These are phyloP conservation scores for Corythornis leucogaster DNA, from an alignment of 2,797 vertebrate genomes.

Conservation along the genomic window DNA sequence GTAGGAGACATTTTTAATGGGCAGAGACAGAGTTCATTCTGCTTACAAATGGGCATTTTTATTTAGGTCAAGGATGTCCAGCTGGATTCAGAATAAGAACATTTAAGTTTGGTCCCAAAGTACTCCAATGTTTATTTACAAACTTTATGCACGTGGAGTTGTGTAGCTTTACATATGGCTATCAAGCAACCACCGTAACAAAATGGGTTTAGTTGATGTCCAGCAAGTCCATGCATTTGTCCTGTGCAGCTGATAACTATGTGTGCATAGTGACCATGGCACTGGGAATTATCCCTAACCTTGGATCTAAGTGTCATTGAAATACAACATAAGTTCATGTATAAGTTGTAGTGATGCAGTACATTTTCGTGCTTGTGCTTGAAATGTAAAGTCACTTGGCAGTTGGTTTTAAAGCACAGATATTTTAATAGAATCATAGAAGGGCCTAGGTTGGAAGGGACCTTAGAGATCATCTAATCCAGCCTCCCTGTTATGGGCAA, in stretches of 20 bases:
- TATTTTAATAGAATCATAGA: neutral
- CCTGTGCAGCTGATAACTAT: neutral
- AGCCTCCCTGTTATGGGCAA: no score
- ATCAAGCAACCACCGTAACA: neutral
- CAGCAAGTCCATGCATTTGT: neutral
- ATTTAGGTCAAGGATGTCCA: neutral
- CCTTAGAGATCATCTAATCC: no score
- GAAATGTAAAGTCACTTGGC: neutral
- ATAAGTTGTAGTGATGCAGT: neutral
- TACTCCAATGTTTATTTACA: neutral
- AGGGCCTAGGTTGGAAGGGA: no score
- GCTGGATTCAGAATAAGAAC: neutral
- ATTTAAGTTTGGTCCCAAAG: neutral
- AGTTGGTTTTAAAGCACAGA: neutral
- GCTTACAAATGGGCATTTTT: neutral
- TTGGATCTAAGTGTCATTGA: neutral
- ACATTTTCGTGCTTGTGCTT: neutral
- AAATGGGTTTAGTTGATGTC: neutral
- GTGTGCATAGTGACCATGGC: neutral
- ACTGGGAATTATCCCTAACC: neutral
- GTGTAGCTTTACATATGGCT: neutral
- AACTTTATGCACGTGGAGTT: neutral
- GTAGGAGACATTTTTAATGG: neutral
- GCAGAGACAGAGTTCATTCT: neutral
- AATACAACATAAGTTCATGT: neutral